Evolutionary conservation across 2,797 vertebrate genomes (phyloP), one percentile per base, ranked within the genome.

Genomic region (Fringilla coelebs): DNA sequence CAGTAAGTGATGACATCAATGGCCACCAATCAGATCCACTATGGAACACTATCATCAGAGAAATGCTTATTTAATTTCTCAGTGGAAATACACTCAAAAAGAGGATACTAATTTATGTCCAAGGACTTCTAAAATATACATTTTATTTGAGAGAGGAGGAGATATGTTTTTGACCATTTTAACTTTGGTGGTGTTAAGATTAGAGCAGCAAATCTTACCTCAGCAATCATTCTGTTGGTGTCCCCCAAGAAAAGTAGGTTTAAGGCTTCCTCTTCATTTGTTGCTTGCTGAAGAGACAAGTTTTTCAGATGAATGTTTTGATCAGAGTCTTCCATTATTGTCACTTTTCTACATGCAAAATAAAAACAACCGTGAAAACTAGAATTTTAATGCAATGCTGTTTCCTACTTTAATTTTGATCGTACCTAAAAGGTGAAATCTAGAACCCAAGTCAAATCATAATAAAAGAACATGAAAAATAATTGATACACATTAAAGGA

Each of bases 191-290:
- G 8, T 24, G 4, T 16, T 71, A 90, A 55, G 81, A 74, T 21
- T 74, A 14, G 52, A 81, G 18, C 38, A 65, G 19, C 16, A 81
- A 48, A 66, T 51, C 95, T 98, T 93, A 99, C 99, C 98, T 99
- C 99, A 79, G 99, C 99, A 89, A 99, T 99, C 98, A 99, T 99
- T 57, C 99, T 98, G 96, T 99, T 99, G 84, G 99, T 99, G 95
- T 99, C 99, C 36, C 99, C 99, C 52, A 99, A 96, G 95, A 99
- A 99, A 25, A 99, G 99, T 24, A 99, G 96, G 91, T 99, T 99
- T 78, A 99, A 98, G 74, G 99, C 99, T 95, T 99, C 99, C 93
- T 99, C 99, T 96, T 99, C 99, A 34, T 97, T 99, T 26, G 95
- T 97, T 36, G 99, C 98, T 96, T 98, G 98, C 78, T 98, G 98